Base-by-base conservation (phyloP, 2,888 invertebrate genomes). In the Entomobrya multifasciata region DNA sequence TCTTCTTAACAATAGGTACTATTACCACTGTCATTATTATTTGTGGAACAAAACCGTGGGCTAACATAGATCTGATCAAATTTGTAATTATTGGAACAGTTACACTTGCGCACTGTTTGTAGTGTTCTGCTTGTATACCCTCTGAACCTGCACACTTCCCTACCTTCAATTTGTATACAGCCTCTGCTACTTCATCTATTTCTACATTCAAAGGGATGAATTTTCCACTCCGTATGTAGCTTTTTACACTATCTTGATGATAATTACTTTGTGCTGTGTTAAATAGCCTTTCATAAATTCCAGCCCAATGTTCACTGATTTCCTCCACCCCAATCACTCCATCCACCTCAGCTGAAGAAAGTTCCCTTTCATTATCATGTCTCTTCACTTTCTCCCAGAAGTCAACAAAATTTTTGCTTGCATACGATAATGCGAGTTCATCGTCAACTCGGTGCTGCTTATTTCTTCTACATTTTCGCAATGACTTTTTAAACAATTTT, bases 1-100 rank as follows among this genome's bases (percentile, higher is more conserved):
- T 36, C 17, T n/a, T 70, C 30, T 70, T 70, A 2, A 70, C 70
- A 20, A 70, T 70, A 17, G 70, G 70, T n/a, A 44, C n/a, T 8
- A 70, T 70, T 20, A 20, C 1, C 3, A 70, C 70, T 44, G 17
- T 70, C 44, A 70, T 70, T 2, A 44, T 17, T 10, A 13, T 20
- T n/a, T 20, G 4, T 20, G 41, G 41, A 8, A 44, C 20, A 44
- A 44, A 44, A 6, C 30, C 17, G 20, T 44, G 44, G 5, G 5
- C 1, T 2, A 70, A 10, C 44, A 36, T 44, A 5, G 70, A 41
- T 17, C 8, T 70, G n/a, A 70, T 10, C 8, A 70, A 20, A n/a
- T 20, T 4, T 11, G 17, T 4, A 11, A 70, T 8, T 2, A 5
- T 11, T 10, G 1, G 36, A 1, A 22, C 5, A 8, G 44, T n/a